Percentiles rank a stretch among this genome's conserved stretches.
phyloP scores from a whole-genome alignment of 2,888 invertebrate genomes.

The Pimpla rufipes region DNA sequence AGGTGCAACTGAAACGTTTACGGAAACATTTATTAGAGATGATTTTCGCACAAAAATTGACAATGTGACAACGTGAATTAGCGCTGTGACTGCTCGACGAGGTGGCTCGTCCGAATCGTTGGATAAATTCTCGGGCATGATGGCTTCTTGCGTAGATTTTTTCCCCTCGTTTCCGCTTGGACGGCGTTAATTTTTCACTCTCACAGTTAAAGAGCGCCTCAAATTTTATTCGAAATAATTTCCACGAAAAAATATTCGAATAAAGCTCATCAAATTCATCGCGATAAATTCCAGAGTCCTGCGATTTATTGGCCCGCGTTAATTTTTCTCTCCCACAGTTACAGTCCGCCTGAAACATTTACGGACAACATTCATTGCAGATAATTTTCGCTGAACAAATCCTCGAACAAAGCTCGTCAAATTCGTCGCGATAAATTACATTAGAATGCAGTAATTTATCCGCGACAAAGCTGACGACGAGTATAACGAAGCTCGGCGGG shows the following conservation, averaged over 20 bases:
- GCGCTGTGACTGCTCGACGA: not conserved
- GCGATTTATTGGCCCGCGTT: no score
- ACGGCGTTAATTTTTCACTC: not conserved
- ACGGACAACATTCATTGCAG: no score
- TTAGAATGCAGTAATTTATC: not conserved
- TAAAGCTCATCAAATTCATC: not conserved
- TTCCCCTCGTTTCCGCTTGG: no score
- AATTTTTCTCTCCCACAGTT: not conserved
- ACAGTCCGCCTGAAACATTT: no score
- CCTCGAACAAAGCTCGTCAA: not conserved
- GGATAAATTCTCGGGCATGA: slow-evolving; percentile 5
- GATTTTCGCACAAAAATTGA: not conserved
- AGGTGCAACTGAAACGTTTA: not conserved
- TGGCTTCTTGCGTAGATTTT: not conserved
- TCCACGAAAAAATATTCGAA: not conserved
- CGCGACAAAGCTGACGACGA: no score
- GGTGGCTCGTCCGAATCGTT: not conserved
- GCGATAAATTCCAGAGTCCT: not conserved
- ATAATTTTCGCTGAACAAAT: not conserved
- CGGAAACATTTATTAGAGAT: no score
- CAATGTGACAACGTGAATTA: slow-evolving; percentile 22
- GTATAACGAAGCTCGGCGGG: no score
- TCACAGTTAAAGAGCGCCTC: not conserved
- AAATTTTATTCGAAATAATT: no score
- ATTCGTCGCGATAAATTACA: not conserved